Conservation (phyloP, 2,797 vertebrate genomes). For the Ctenochaetus hawaiiensis region DNA sequence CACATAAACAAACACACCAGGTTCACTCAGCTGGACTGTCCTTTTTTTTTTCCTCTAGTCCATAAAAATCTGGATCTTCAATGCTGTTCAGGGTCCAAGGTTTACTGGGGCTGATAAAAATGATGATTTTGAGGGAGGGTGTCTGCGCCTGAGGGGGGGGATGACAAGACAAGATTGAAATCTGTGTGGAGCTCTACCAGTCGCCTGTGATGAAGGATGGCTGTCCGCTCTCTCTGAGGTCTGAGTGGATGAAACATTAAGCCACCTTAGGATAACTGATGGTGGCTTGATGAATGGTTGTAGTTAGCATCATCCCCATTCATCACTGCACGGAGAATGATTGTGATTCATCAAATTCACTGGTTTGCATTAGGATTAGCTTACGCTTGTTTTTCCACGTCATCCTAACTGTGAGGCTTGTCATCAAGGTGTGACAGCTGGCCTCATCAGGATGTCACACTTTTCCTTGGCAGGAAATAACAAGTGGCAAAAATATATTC, state of each 20-base stretch:
- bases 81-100: conserved; percentile 60
- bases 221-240: conserved; percentile 70
- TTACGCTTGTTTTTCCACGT: conserved; percentile 65
- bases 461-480: conserved; percentile 49
- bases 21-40: conserved; percentile 22
- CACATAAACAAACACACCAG: conserved; percentile 39
- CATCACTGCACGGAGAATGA: conserved; percentile 64
- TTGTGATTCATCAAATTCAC: conserved; percentile 73
- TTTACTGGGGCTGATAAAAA: conserved; percentile 79
- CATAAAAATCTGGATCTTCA: conserved; percentile 75
- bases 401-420: conserved; percentile 41
- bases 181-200: conserved; percentile 70
- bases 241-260: conserved; percentile 81
- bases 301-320: conserved; percentile 79
- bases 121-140: conserved; percentile 75
- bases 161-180: conserved; percentile 82
- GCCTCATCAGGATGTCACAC: conserved; percentile 53
- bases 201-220: conserved; percentile 75
- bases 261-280: conserved; percentile 80
- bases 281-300: conserved; percentile 76
- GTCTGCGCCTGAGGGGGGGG: conserved; percentile 65
- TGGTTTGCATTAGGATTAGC: conserved; percentile 73
- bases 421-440: conserved; percentile 49
- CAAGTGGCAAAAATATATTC: conserved; percentile 45
- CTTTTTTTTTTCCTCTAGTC: conserved; percentile 56